Evolutionary conservation across 1,140 invertebrate species (phyloP), one percentile per base, ranked within the genome.

Genomic region (Agraylea sexmaculata): DNA sequence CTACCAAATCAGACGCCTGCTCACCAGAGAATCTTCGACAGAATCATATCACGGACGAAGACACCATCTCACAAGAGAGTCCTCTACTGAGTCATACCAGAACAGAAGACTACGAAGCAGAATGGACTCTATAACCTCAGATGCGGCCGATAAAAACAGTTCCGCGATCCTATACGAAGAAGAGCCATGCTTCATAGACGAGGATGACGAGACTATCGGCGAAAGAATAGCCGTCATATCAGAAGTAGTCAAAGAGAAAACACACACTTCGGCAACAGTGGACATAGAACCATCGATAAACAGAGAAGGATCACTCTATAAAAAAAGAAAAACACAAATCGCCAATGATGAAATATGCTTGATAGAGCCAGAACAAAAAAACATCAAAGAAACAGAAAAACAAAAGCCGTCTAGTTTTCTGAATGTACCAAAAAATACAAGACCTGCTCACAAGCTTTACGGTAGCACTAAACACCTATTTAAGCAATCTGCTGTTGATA

Each of bases 121-220:
- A 37, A 46, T 49, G 43, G 47, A 49, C 34, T 49, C 44, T 8
- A 38, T 46, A 27, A 46, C 47, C n/a, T 49, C 47, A 19, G 47
- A 49, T 12, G 40, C 30, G 11, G 19, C 37, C 16, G 44, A 43
- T 18, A 43, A 46, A 31, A 37, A 40, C 18, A 37, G 32, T 25
- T 43, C 46, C 12, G 28, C 39, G 7, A 62, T 62, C 6, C 49
- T 68, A 12, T 67, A 67, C 39, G 64, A 67, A 46, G 64, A 67
- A 45, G 64, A 67, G 25, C 63, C 64, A 2, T 56, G 64, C 4
- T 67, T 65, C 44, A 67, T 67, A 30, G 64, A 67, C 40, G 64
- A 64, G 16, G 64, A 67, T 32, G 64, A 67, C 27, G 52, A 60
- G 43, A 45, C 20, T 1, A 27, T 11, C 22, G 39, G 36, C 13